These are phyloP conservation scores for Bugulina stolonifera DNA, from an alignment of 2,888 invertebrate genomes.

Conservation along the genomic window DNA sequence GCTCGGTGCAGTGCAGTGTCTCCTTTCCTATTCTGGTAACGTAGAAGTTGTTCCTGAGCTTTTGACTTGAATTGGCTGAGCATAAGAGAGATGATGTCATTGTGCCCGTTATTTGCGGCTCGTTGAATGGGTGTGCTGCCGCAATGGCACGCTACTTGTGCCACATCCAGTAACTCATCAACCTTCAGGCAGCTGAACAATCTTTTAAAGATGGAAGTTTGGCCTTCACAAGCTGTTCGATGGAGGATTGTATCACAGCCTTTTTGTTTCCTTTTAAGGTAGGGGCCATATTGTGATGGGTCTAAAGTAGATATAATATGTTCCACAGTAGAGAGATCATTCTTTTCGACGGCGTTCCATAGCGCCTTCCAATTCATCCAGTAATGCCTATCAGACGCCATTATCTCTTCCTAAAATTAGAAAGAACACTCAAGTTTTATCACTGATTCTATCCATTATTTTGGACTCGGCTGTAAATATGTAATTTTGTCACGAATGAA, in stretches of 20 bases:
- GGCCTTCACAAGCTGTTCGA: background rate
- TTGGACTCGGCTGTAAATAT: no score
- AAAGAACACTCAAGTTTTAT: no score
- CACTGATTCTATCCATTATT: no score
- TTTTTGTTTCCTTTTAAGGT: no score
- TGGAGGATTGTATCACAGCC: conserved; percentile 9
- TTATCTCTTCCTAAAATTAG: no score
- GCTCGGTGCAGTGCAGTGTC: conserved; percentile 7
- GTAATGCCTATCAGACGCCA: no score
- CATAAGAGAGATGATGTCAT: background rate
- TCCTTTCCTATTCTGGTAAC: background rate
- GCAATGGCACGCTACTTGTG: background rate
- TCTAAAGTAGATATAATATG: no score
- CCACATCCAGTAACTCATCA: background rate
- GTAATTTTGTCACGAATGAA: no score
- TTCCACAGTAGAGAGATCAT: no score
- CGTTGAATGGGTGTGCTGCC: background rate
- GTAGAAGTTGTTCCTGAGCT: background rate
- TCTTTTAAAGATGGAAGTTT: background rate
- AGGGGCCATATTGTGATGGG: no score
- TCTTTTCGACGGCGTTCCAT: no score
- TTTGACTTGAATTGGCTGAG: conserved; percentile 6
- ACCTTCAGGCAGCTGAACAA: background rate
- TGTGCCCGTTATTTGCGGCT: background rate
- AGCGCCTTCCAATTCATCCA: no score